Evolutionary conservation across 1,140 invertebrate genomes (phyloP).

Genomic region (Anastrepha ludens): DNA sequence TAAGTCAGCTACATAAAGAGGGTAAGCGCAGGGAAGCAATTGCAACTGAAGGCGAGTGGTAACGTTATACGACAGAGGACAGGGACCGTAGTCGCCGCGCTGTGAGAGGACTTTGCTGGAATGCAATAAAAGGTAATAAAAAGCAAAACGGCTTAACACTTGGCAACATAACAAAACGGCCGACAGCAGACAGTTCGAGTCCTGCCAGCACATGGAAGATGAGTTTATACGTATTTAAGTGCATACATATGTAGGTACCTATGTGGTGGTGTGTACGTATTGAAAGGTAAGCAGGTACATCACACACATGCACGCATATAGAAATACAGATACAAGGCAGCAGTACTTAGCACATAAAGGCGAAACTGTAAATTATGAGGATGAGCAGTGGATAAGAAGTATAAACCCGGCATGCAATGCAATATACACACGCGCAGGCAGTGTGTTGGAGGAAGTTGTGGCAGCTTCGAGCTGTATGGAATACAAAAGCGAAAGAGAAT

Average conservation of each 20-base stretch:
- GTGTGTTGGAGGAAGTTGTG: constrained; percentile 7
- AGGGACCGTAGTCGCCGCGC: neutral
- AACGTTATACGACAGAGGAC: neutral
- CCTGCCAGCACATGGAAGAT: neutral
- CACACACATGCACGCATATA: neutral
- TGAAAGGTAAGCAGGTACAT: neutral
- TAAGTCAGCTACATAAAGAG: neutral
- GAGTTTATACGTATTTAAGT: neutral
- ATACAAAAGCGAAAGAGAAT: neutral
- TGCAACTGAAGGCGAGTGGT: neutral
- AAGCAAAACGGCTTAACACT: constrained; percentile 52
- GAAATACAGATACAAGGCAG: neutral
- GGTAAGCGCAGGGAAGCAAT: neutral
- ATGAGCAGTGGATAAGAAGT: constrained; percentile 33
- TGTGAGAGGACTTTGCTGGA: neutral
- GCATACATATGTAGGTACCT: neutral
- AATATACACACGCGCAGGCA: neutral
- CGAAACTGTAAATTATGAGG: constrained; percentile 50
- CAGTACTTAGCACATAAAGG: constrained; percentile 22
- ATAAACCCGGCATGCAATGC: constrained; percentile 20
- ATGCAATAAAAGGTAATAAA: constrained; percentile 52
- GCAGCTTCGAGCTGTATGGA: neutral
- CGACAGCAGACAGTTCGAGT: neutral
- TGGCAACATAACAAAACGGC: constrained; percentile 33
- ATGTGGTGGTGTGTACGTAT: neutral